These are phyloP conservation scores for Drosophila kurseongensis DNA, from an alignment of 1,140 invertebrate genomes.

Conservation along the genomic window DNA sequence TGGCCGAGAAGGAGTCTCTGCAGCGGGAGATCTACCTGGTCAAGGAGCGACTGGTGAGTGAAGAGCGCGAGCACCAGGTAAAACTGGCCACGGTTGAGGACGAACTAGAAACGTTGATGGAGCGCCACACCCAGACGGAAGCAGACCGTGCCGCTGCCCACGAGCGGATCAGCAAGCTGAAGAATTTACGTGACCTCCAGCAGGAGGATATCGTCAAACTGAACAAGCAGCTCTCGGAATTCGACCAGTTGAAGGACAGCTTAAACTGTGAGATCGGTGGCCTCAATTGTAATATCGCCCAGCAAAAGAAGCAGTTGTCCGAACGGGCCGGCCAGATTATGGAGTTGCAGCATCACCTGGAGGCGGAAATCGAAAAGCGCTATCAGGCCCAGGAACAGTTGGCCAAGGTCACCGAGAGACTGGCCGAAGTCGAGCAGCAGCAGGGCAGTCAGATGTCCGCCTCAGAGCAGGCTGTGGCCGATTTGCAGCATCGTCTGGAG, in stretches of 20 bases:
- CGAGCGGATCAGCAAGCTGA: constrained; percentile 15
- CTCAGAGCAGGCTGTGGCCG: background rate
- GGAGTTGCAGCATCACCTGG: background rate
- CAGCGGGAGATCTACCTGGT: constrained; percentile 11
- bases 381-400: background rate
- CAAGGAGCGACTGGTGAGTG: constrained; percentile 11
- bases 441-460: background rate
- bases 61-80: constrained; percentile 7
- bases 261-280: constrained; percentile 56
- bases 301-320: constrained; percentile 5
- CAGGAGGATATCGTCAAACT: background rate
- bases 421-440: background rate
- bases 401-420: background rate
- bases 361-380: background rate
- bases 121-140: background rate
- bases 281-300: constrained; percentile 45
- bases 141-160: background rate
- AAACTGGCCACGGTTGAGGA: constrained; percentile 7
- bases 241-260: constrained; percentile 35
- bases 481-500: constrained; percentile 7
- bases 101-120: constrained; percentile 1
- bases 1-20: constrained; percentile 30
- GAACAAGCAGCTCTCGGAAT: background rate
- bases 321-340: background rate
- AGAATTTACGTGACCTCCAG: constrained; percentile 8